Evolutionary conservation across 2,888 invertebrate genomes (phyloP).

Genomic region (Hymenopus coronatus): DNA sequence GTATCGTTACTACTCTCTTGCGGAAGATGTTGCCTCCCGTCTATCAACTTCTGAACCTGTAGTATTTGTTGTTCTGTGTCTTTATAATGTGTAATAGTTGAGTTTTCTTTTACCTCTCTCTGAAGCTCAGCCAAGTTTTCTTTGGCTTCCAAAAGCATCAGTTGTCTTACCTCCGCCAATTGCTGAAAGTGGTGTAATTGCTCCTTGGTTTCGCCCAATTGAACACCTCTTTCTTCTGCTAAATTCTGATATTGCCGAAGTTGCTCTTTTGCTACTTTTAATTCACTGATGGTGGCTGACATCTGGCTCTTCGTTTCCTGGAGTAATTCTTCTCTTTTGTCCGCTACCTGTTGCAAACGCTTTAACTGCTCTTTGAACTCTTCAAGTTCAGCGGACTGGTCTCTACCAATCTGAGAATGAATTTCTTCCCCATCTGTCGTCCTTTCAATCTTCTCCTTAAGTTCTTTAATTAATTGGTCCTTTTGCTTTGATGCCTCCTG

Average conservation of each 20-base stretch:
- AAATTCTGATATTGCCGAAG: neutral
- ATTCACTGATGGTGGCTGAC: neutral
- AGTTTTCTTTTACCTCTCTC: neutral
- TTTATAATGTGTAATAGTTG: neutral
- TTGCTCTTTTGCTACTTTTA: neutral
- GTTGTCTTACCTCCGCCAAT: neutral
- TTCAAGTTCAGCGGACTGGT: neutral
- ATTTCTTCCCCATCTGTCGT: neutral
- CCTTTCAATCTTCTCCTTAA: neutral
- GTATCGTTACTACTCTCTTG: neutral
- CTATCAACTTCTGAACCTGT: neutral
- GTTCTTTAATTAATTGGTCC: neutral
- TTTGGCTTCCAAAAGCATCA: neutral
- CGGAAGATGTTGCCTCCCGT: neutral
- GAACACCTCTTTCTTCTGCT: neutral
- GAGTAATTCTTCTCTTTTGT: neutral
- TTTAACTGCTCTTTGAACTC: neutral
- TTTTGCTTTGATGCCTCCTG: neutral
- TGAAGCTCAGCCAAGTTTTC: neutral
- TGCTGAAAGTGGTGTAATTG: neutral
- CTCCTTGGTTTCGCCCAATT: neutral
- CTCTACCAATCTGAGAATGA: neutral
- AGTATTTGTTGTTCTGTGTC: neutral
- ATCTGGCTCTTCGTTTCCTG: neutral
- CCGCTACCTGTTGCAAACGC: neutral